phyloP scores from a whole-genome alignment of 1,140 invertebrate species.

The Drosophila persimilis region DNA sequence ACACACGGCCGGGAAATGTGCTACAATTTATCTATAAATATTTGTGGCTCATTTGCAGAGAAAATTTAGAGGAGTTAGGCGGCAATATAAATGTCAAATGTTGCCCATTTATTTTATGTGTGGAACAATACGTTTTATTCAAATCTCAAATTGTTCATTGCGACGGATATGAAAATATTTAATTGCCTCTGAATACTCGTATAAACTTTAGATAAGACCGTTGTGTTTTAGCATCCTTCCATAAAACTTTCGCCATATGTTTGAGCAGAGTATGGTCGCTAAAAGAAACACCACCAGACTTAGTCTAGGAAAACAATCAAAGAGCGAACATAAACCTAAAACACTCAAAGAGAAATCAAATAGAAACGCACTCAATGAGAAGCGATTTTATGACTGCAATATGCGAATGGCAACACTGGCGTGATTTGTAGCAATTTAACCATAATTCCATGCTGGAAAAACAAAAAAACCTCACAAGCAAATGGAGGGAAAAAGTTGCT shows the following conservation, averaged over 20 bases:
- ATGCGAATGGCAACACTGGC: conserved; percentile 48
- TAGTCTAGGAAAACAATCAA: conserved; percentile 16
- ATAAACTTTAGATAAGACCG: too few species aligned
- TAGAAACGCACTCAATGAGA: conserved; percentile 43
- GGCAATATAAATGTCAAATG: background rate
- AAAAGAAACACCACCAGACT: conserved; percentile 17
- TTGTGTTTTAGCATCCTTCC: background rate
- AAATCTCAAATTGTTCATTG: background rate
- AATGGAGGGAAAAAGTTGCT: conserved; percentile 52
- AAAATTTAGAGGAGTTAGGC: background rate
- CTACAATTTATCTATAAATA: conserved; percentile 20
- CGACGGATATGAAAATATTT: too few species aligned
- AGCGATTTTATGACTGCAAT: conserved; percentile 56
- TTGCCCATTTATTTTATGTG: background rate
- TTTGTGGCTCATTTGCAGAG: conserved; percentile 4
- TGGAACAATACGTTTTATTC: conserved; percentile 1
- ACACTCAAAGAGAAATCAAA: conserved; percentile 32
- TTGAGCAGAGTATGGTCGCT: background rate
- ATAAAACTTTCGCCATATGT: conserved; percentile 16
- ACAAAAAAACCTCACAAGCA: conserved; percentile 13
- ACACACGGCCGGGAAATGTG: background rate
- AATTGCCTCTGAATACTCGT: too few species aligned
- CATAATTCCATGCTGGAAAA: conserved; percentile 46
- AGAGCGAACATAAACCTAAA: conserved; percentile 31
- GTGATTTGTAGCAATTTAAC: conserved; percentile 75